Percentiles rank a stretch among this genome's conserved stretches.
Evolutionary conservation across 2,113 vertebrate species (phyloP).

Genomic region (Pelecanus crispus): DNA sequence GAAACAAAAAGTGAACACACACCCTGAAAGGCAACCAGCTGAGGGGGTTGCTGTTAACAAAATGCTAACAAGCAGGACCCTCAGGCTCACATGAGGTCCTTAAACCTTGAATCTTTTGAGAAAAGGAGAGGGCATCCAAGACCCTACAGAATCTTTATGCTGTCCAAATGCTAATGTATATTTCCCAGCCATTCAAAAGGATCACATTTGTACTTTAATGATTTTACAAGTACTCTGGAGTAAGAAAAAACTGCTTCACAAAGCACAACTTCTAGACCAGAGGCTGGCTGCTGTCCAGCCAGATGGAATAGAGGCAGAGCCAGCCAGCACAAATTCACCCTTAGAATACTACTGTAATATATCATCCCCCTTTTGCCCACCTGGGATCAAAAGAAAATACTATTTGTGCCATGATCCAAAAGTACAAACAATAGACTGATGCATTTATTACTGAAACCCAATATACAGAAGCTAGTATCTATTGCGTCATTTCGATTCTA

Average conservation of each 20-base stretch:
- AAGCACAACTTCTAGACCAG: background rate
- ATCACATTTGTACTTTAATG: background rate
- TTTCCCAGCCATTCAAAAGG: background rate
- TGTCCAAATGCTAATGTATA: background rate
- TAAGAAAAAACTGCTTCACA: background rate
- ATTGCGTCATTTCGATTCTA: background rate
- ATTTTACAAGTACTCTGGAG: background rate
- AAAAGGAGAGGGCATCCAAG: background rate
- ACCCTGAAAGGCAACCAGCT: background rate
- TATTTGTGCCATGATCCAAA: background rate
- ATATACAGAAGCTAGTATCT: background rate
- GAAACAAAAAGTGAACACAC: background rate
- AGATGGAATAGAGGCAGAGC: background rate
- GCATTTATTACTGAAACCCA: background rate
- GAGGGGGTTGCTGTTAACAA: background rate
- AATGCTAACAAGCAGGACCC: background rate
- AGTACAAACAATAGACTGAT: background rate
- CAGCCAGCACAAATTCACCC: background rate
- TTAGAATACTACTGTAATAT: background rate
- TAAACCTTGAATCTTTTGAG: background rate
- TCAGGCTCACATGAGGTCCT: background rate
- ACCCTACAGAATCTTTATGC: background rate
- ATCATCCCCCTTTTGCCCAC: background rate
- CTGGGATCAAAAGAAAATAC: background rate
- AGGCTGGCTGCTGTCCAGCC: background rate